A percentile compares a stretch with the other conserved stretches of the same genome.
These are phyloP conservation scores for Mugil cephalus DNA, from an alignment of 2,113 vertebrate species.

Conservation along the genomic window DNA sequence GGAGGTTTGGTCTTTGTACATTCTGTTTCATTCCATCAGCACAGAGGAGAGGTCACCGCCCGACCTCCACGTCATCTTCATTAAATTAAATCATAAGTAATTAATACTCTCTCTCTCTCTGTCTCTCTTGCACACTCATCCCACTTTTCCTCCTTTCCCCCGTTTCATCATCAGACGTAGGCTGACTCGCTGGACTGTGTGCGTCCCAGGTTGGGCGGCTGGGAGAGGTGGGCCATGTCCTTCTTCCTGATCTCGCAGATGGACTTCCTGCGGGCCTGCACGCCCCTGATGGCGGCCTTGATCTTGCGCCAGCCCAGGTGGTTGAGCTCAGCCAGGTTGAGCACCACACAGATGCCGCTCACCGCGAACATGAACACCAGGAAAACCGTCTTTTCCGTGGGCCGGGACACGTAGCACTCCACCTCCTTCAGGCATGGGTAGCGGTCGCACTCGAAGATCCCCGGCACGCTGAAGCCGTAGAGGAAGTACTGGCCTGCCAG, in stretches of 20 bases:
- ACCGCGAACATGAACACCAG: constrained; percentile 94
- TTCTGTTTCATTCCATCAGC: constrained; percentile 54
- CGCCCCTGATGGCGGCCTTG: constrained; percentile 87
- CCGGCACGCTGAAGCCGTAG: constrained; percentile 90
- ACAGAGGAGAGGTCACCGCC: constrained; percentile 33
- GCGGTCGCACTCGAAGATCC: constrained; percentile 89
- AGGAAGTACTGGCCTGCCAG: constrained; percentile 91
- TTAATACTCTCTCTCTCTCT: constrained; percentile 32
- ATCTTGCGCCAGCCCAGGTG: constrained; percentile 93
- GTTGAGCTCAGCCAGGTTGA: constrained; percentile 94
- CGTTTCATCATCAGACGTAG: constrained; percentile 83
- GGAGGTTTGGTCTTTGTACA: constrained; percentile 61
- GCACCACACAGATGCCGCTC: constrained; percentile 91
- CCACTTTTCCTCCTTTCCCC: constrained; percentile 25
- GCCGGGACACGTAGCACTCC: constrained; percentile 92
- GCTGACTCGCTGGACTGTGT: constrained; percentile 91
- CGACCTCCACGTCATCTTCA: constrained; percentile 23
- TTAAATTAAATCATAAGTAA: constrained; percentile 60
- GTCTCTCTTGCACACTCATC: constrained; percentile 51
- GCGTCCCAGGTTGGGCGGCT: constrained; percentile 86
- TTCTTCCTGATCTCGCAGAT: constrained; percentile 87
- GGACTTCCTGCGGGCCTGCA: constrained; percentile 87
- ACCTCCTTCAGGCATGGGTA: constrained; percentile 93
- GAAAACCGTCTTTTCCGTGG: constrained; percentile 92
- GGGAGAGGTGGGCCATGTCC: constrained; percentile 83